Evolutionary conservation across 2,797 vertebrate species (phyloP).

Genomic region (Megaceryle alcyon): DNA sequence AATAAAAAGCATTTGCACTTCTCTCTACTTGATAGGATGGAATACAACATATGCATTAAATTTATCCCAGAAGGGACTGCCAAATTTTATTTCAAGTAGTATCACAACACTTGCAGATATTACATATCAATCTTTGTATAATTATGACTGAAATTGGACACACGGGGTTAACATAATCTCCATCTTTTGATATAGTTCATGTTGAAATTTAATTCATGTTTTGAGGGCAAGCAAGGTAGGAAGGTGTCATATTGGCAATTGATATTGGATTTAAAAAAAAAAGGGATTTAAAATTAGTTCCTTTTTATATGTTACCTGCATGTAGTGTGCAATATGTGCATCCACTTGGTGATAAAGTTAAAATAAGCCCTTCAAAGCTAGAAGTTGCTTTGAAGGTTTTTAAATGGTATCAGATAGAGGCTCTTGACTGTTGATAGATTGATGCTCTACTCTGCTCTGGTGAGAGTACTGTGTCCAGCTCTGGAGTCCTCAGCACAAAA

Average conservation of each 20-base stretch:
- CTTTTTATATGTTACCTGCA: neutral
- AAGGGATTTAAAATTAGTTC: neutral
- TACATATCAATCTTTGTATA: neutral
- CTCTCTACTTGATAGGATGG: neutral
- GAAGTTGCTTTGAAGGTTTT: neutral
- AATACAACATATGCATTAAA: constrained; percentile 23
- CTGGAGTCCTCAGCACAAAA: too few relatives aligned
- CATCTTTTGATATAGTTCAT: neutral
- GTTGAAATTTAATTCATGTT: neutral
- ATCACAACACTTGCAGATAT: constrained; percentile 7
- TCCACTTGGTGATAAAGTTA: neutral
- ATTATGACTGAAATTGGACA: neutral
- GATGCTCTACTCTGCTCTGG: too few relatives aligned
- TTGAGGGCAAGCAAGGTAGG: neutral
- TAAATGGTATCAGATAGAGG: neutral
- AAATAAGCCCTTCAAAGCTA: neutral
- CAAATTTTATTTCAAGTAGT: constrained; percentile 41
- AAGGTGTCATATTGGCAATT: neutral
- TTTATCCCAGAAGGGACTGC: constrained; percentile 11
- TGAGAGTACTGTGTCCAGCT: too few relatives aligned
- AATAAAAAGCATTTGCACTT: constrained; percentile 29
- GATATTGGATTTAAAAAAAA: neutral
- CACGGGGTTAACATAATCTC: neutral
- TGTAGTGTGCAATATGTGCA: neutral
- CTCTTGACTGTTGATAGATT: neutral